These are phyloP conservation scores for Smutsia temminckii DNA, from an alignment of 2,797 vertebrate genomes.

Conservation along the genomic window DNA sequence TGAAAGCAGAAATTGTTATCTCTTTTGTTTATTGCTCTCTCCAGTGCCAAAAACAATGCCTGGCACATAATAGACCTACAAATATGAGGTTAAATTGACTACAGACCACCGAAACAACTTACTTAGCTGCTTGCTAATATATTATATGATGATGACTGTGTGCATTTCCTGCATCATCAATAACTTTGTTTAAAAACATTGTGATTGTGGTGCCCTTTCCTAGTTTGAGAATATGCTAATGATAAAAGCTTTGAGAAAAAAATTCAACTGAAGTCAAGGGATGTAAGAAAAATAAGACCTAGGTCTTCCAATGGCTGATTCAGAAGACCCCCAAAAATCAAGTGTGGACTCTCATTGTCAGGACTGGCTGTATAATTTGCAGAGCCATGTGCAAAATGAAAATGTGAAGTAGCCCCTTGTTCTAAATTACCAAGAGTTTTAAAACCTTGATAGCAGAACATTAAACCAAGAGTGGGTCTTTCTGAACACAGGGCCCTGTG, in stretches of 20 bases:
- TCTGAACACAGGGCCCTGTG: background rate
- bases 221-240: background rate
- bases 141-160: background rate
- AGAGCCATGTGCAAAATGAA: background rate
- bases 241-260: background rate
- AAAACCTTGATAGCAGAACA: background rate
- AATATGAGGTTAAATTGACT: background rate
- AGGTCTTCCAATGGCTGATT: background rate
- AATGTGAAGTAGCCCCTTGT: background rate
- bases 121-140: background rate
- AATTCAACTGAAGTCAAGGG: background rate
- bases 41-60: background rate
- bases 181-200: background rate
- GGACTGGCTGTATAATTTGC: background rate
- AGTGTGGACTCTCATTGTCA: background rate
- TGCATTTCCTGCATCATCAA: background rate
- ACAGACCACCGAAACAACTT: background rate
- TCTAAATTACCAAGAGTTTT: background rate
- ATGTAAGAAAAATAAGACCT: background rate
- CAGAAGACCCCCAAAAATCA: background rate
- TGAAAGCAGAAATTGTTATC: background rate
- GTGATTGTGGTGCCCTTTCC: background rate
- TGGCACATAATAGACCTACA: background rate
- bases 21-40: background rate
- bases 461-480: background rate